Conservation (phyloP, 35 echinoderm and acorn worm species). For the Strongylocentrotus purpuratus region DNA sequence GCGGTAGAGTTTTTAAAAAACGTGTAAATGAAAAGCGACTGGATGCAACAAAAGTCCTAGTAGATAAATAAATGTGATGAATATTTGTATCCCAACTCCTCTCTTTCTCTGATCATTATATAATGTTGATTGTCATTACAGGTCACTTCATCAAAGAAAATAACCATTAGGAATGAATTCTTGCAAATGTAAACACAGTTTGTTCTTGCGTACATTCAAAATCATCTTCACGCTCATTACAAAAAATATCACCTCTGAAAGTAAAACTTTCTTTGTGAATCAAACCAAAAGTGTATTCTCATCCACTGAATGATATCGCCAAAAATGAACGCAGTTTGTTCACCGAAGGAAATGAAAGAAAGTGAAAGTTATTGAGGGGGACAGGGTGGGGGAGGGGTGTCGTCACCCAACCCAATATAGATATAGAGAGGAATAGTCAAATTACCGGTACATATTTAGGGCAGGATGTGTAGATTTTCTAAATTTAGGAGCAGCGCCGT, state of each 20-base stretch:
- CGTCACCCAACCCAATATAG: background rate
- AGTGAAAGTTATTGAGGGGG: background rate
- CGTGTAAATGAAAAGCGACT: too few relatives aligned
- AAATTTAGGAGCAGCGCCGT: background rate
- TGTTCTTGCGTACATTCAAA: background rate
- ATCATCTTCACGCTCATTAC: background rate
- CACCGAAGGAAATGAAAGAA: background rate
- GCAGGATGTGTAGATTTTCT: constrained; percentile 9
- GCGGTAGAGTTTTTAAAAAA: too few relatives aligned
- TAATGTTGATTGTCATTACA: too few relatives aligned
- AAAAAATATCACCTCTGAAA: background rate
- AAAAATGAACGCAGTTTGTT: background rate
- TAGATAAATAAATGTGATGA: too few relatives aligned
- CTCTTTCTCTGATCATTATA: too few relatives aligned
- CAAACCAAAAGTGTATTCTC: background rate
- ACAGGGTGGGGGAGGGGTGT: background rate
- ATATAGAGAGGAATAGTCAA: background rate
- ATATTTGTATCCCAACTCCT: too few relatives aligned
- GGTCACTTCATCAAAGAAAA: too few relatives aligned
- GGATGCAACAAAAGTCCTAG: too few relatives aligned
- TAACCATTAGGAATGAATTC: too few relatives aligned
- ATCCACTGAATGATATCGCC: background rate
- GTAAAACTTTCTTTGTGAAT: background rate
- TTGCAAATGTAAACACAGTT: too few relatives aligned
- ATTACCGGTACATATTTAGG: constrained; percentile 3